Conservation (phyloP, 2,113 vertebrate genomes). For the Psittacara wagleri region DNA sequence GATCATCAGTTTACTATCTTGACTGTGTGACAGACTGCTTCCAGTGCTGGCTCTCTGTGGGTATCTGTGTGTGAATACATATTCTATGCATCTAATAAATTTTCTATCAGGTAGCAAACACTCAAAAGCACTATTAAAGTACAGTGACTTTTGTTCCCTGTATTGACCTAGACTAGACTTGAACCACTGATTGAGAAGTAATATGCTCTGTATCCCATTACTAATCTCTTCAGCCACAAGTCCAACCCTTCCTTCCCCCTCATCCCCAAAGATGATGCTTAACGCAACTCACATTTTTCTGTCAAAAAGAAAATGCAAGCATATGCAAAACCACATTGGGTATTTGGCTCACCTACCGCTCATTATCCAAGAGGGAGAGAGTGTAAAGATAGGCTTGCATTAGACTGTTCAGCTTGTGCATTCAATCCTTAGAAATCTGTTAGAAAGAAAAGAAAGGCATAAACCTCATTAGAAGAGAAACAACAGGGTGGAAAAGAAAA, state of each 20-base stretch:
- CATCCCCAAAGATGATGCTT: not conserved
- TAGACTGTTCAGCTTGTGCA: not conserved
- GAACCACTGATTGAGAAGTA: conserved; percentile 36
- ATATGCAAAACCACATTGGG: not conserved
- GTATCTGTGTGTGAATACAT: not conserved
- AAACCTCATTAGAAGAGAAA: conserved; percentile 51
- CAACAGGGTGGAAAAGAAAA: conserved; percentile 14
- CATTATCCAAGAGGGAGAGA: conserved; percentile 1
- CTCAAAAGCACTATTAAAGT: not conserved
- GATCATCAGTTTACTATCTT: not conserved
- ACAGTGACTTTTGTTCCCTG: not conserved
- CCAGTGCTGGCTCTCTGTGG: not conserved
- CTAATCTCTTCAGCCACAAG: conserved; percentile 36
- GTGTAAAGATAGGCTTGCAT: not conserved
- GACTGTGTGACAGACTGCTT: not conserved
- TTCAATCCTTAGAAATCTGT: conserved; percentile 39
- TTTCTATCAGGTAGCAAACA: not conserved
- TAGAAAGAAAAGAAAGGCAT: conserved; percentile 23
- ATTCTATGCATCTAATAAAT: not conserved
- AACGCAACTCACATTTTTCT: not conserved
- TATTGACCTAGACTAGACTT: conserved; percentile 26
- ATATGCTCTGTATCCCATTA: conserved; percentile 27
- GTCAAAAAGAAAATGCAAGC: not conserved
- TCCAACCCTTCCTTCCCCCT: not conserved
- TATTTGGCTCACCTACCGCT: not conserved